Percentiles rank a stretch among this genome's conserved stretches.
Evolutionary conservation across 2,113 vertebrate genomes (phyloP).

Genomic region (Petaurus breviceps): DNA sequence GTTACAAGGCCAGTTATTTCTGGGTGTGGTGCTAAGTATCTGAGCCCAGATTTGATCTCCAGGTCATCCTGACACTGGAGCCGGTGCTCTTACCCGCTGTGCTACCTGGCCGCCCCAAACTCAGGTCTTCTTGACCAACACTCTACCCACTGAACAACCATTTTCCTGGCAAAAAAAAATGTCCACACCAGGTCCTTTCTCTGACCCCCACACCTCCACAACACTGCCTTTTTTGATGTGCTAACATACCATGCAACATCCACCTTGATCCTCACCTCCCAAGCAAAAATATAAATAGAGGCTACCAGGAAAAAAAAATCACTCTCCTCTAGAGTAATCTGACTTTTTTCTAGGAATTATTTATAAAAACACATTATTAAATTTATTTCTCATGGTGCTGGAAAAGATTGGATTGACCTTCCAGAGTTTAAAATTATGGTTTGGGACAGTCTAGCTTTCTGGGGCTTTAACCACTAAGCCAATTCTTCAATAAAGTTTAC

Average conservation of each 20-base stretch:
- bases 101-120: no score
- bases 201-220: no score
- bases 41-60: no score
- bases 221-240: no score
- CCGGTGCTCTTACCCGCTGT: no score
- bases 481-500: conserved; percentile 9
- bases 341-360: conserved; percentile 10
- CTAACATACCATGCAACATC: not conserved
- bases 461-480: conserved; percentile 40
- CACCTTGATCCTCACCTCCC: not conserved
- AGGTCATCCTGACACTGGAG: no score
- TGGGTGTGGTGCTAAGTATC: no score
- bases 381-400: conserved; percentile 12
- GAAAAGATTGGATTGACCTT: conserved; percentile 28
- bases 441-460: conserved; percentile 42
- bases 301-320: not conserved
- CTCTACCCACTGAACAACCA: not conserved
- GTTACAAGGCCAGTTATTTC: no score
- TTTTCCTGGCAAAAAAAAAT: no score
- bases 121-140: not conserved
- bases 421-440: conserved; percentile 42
- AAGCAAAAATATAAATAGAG: not conserved
- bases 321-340: not conserved
- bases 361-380: conserved; percentile 46
- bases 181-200: no score